Conservation (phyloP, 2,888 invertebrate species). For the Habrosyne pyritoides region DNA sequence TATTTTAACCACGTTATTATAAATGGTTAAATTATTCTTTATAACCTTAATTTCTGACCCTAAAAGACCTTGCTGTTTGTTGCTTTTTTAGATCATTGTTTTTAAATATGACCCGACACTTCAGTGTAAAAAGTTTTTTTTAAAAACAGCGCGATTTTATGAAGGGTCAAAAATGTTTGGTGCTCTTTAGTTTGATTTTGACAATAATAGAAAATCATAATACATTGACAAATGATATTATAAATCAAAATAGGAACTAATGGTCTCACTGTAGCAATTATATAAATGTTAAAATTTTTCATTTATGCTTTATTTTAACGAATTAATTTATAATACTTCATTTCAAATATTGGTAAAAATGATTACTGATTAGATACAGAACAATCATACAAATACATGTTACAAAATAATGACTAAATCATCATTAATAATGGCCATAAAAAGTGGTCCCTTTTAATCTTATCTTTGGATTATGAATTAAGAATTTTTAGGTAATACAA, state of each 20-base stretch:
- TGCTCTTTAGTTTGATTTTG: too few relatives aligned
- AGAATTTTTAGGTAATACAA: not conserved
- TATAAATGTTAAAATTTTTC: not conserved
- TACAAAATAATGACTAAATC: not conserved
- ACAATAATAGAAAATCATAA: not conserved
- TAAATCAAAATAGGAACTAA: not conserved
- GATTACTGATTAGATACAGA: not conserved
- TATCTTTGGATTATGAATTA: slow-evolving; percentile 1
- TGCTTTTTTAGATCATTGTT: too few relatives aligned
- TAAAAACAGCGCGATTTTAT: too few relatives aligned
- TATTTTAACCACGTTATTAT: too few relatives aligned
- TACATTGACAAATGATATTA: not conserved
- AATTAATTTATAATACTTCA: not conserved
- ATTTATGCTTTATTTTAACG: too few relatives aligned
- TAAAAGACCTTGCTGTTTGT: too few relatives aligned
- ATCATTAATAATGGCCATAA: not conserved
- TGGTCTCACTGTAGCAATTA: too few relatives aligned
- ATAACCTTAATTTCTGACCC: not conserved
- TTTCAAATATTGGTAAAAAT: not conserved
- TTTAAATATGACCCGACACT: too few relatives aligned
- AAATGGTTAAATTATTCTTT: not conserved
- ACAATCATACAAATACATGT: not conserved
- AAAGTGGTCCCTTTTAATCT: not conserved
- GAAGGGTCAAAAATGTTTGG: too few relatives aligned
- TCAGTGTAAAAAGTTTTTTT: too few relatives aligned